Evolutionary conservation across 2,797 vertebrate genomes (phyloP).

Genomic region (Coluber constrictor): DNA sequence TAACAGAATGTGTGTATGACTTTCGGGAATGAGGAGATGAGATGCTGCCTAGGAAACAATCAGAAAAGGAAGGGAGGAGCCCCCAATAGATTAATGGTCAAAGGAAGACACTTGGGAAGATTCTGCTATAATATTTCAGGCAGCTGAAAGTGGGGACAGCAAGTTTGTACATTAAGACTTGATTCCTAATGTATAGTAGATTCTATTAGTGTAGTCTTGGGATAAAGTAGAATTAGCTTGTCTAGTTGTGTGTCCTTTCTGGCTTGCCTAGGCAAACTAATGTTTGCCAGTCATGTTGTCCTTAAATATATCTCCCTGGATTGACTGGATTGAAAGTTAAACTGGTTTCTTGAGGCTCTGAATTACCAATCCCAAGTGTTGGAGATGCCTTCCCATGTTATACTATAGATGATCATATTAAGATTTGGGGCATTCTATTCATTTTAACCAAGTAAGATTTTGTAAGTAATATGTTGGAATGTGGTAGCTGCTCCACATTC

Average conservation of each 20-base stretch:
- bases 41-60: background rate
- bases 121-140: background rate
- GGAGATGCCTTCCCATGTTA: background rate
- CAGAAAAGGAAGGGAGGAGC: background rate
- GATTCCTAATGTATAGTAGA: background rate
- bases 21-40: background rate
- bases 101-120: background rate
- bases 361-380: background rate
- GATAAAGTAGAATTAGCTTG: background rate
- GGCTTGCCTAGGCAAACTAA: too few relatives aligned
- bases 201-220: too few relatives aligned
- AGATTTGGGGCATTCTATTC: background rate
- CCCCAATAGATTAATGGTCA: background rate
- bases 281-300: background rate
- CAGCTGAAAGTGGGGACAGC: background rate
- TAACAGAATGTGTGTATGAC: background rate
- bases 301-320: background rate
- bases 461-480: background rate
- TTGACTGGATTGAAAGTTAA: background rate
- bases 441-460: background rate
- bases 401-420: background rate
- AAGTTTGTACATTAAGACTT: background rate
- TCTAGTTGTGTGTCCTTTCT: background rate
- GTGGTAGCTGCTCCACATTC: background rate
- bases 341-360: background rate